These are phyloP conservation scores for Cryptocephalus primarius DNA, from an alignment of 2,888 invertebrate species.

Conservation along the genomic window DNA sequence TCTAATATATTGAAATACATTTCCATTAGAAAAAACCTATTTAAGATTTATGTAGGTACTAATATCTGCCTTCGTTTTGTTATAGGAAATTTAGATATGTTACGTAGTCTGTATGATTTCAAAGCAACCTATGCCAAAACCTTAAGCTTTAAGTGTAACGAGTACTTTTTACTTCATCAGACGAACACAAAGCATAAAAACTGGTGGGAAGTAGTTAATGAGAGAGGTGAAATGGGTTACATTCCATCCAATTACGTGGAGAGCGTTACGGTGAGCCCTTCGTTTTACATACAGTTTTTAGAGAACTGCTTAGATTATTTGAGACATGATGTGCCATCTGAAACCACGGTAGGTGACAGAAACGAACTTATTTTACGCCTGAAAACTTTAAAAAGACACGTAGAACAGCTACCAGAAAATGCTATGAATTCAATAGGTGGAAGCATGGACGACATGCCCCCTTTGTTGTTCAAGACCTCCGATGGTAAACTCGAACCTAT, in stretches of 20 bases:
- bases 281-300: slow-evolving; percentile 60
- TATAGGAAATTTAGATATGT: slow-evolving; percentile 65
- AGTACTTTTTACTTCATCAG: slow-evolving; percentile 71
- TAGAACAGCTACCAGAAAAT: slow-evolving; percentile 36
- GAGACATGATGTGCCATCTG: slow-evolving; percentile 20
- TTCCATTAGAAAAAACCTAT: no score
- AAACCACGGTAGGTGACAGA: slow-evolving; percentile 35
- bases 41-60: neutral
- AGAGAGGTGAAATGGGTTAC: slow-evolving; percentile 70
- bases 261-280: slow-evolving; percentile 61
- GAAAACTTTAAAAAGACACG: slow-evolving; percentile 53
- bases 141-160: slow-evolving; percentile 67
- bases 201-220: slow-evolving; percentile 84
- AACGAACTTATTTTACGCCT: slow-evolving; percentile 52
- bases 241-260: slow-evolving; percentile 82
- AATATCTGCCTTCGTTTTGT: no score
- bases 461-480: slow-evolving; percentile 29
- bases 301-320: slow-evolving; percentile 52
- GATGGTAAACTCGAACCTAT: slow-evolving; percentile 28
- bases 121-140: slow-evolving; percentile 77
- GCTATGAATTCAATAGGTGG: slow-evolving; percentile 23
- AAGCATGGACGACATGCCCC: slow-evolving; percentile 24
- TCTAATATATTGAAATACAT: no score
- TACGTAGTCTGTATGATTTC: slow-evolving; percentile 73
- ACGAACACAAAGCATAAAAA: slow-evolving; percentile 69